Evolutionary conservation across 2,113 vertebrate species (phyloP).

Genomic region (Oreochromis niloticus): DNA sequence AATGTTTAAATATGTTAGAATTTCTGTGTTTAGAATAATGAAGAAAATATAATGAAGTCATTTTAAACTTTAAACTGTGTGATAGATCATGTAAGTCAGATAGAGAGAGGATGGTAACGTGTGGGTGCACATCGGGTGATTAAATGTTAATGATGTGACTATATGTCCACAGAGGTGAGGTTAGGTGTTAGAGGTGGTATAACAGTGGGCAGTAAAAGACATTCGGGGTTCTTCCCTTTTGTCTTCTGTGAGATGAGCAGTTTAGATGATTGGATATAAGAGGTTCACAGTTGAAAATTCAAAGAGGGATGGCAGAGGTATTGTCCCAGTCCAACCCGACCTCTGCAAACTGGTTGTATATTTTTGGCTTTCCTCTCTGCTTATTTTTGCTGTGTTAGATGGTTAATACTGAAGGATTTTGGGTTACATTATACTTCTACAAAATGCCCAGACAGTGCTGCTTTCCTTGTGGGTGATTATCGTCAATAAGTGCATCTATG

Average conservation of each 20-base stretch:
- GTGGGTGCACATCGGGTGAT: rapidly evolving
- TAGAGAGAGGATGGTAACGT: background rate
- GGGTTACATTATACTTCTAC: background rate
- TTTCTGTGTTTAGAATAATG: background rate
- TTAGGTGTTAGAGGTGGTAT: background rate
- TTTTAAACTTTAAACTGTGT: background rate
- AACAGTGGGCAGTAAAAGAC: rapidly evolving
- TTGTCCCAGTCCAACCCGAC: background rate
- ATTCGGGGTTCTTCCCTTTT: rapidly evolving
- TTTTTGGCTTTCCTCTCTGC: background rate
- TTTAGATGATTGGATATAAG: background rate
- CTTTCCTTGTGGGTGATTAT: background rate
- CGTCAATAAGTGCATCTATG: background rate
- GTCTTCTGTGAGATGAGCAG: background rate
- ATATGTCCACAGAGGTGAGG: background rate
- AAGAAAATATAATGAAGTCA: background rate
- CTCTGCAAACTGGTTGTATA: background rate
- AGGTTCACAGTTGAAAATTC: background rate
- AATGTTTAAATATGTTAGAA: background rate
- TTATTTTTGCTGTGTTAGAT: background rate
- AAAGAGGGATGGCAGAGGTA: background rate
- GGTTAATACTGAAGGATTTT: background rate
- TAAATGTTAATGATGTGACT: rapidly evolving
- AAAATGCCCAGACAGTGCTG: background rate
- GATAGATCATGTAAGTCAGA: background rate